These are phyloP conservation scores for Vimba vimba DNA, from an alignment of 2,113 vertebrate species.

Conservation along the genomic window DNA sequence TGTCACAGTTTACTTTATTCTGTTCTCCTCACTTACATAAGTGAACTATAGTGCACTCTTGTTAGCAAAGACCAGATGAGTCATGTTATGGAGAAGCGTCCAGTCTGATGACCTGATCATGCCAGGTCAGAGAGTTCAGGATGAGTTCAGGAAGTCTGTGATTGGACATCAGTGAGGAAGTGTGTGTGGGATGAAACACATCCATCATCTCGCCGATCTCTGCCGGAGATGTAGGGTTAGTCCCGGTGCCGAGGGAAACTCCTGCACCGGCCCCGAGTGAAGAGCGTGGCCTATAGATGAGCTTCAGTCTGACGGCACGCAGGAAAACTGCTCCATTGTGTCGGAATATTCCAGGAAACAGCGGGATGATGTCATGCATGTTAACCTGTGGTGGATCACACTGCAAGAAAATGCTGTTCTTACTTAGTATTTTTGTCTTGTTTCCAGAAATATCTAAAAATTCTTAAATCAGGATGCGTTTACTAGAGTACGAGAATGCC, in stretches of 20 bases:
- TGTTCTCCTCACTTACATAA: too few species aligned
- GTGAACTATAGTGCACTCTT: too few species aligned
- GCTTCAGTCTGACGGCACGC: background rate
- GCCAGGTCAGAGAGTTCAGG: background rate
- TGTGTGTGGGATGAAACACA: background rate
- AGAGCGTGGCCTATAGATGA: too few species aligned
- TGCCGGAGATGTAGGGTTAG: background rate
- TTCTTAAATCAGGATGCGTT: too few species aligned
- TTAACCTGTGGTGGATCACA: background rate
- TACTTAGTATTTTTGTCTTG: too few species aligned
- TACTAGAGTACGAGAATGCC: too few species aligned
- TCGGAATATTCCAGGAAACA: slow-evolving; percentile 20
- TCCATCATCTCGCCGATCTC: background rate
- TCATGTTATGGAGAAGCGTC: background rate
- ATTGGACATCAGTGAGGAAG: slow-evolving; percentile 1
- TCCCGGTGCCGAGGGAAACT: background rate
- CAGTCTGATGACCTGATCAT: background rate
- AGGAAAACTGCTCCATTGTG: background rate
- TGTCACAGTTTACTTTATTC: too few species aligned
- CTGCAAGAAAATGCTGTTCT: too few species aligned
- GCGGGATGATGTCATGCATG: background rate
- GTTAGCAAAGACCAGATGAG: background rate
- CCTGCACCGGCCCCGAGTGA: background rate
- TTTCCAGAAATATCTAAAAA: too few species aligned
- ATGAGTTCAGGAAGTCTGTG: background rate